Evolutionary conservation across 2,797 vertebrate genomes (phyloP), one percentile per base, ranked within the genome.

Genomic region (Triplophysa yarkandensis): DNA sequence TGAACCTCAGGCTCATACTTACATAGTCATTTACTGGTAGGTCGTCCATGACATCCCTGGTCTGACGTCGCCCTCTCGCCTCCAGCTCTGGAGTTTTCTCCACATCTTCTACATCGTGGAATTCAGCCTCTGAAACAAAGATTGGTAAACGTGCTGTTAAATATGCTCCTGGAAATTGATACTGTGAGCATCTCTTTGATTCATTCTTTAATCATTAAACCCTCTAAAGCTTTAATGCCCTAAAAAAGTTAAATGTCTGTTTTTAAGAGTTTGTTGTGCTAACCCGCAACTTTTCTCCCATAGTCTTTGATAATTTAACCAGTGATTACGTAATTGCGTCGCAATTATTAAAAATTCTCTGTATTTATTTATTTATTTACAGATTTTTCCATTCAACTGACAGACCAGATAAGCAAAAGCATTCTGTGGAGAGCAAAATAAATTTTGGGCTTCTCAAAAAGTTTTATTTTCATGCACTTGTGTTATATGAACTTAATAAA

Each of bases 1-100:
- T 83, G 86, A 82, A 80, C 84, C 80, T 86, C 0, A 5, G 30
- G 68, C 63, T 60, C n/a, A 43, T 74, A 94, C 95, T 96, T 87
- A 98, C 96, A 1, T 98, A 98, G 88, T 98, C 96, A 0, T 94
- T 95, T 54, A 98, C 86, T 0, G 92, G 90, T 72, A 86, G 81
- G 1, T 97, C 93, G 83, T 96, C 93, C 0, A 85, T 90, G 83
- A 95, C 88, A 30, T 98, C 95, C 39, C 96, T 93, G 77, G 89
- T 21, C 3, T 85, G 92, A 0, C 95, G 95, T n/a, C 85, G 94
- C 80, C 91, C 91, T 48, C 85, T 85, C 10, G 77, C 60, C 68
- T 88, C 88, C 0, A 28, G 68, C 30, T 91, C 90, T 8, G 91
- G 88, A 2, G 85, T 71, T 48, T 86, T 78, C 76, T 84, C 88